Evolutionary conservation across 2,888 invertebrate genomes (phyloP), one percentile per base, ranked within the genome.

Genomic region (Spilarctia lutea): DNA sequence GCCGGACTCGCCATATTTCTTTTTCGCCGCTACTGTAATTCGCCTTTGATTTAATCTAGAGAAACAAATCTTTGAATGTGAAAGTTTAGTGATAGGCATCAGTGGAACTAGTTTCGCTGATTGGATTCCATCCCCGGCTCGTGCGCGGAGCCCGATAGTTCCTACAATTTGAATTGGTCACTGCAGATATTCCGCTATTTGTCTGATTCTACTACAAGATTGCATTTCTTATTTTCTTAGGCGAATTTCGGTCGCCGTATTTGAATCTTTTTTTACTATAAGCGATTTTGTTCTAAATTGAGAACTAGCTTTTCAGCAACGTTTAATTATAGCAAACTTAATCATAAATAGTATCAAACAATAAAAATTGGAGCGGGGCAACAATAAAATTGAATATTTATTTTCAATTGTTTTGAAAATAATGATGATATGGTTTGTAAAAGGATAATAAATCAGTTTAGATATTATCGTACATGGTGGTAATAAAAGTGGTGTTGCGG

Each of bases 1-100:
- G 92, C 94, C 94, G 94, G 93, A 92, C 94, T 93, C 90, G 90
- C 93, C 94, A 95, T 95, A 95, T 95, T 96, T 96, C 95, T 96
- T 96, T 95, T 94, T 95, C 94, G 94, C 94, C 94, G 94, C 95
- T 93, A 93, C 93, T 94, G 95, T 95, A 95, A 95, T 96, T 95
- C 95, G 95, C 94, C 94, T 95, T 95, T 95, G 95, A 96, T 95
- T 96, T 96, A 95, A 96, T 96, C 96, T 96, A 89, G 91, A 94
- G 95, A 96, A 96, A 96, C 96, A 96, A 96, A 96, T 96, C 95
- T 96, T 95, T 94, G 95, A 95, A 96, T 95, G 96, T 94, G 95
- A 94, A 95, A 94, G 92, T 94, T 93, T 94, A 92, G 93, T 92
- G 96, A 96, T 96, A 95, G 93, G 95, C 95, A 96, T 96, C 96